Base-by-base conservation (phyloP, 2,113 vertebrate species). In the Ibidorhyncha struthersii region DNA sequence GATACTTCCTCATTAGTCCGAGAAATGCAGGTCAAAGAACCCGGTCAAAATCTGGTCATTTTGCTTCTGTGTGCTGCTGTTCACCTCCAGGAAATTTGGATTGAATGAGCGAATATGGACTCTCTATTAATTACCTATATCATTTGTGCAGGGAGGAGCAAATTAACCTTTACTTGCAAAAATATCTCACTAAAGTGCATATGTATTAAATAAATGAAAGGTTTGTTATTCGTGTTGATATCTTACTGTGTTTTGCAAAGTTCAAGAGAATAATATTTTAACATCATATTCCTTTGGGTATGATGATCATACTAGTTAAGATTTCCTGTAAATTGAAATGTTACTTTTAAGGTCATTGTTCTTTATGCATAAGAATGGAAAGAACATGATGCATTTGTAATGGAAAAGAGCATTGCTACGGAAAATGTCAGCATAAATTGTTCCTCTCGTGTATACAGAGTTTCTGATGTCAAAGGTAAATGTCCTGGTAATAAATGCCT, bases 341-440 rank as follows among this genome's bases (percentile, higher is more conserved):
- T 95, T 92, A 90, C 66, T 90, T 93, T 87, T 93, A 96, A 96
- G 95, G 88, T 96, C 92, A 83, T 95, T 93, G 88, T 90, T 95
- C 90, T 71, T 85, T 81, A 74, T 94, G 84, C 71, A 71, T 95
- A 88, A 81, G 82, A 90, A 90, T 65, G 59, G 71, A 85, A 95
- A 89, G 93, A 89, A 81, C 73, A 76, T 32, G 82, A 82, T 91
- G 90, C 69, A 76, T 92, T 88, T 92, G 91, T 81, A 94, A 90
- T 79, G 82, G 81, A 82, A 90, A 95, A 83, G 85, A 79, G 70
- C n/a, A 93, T 73, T 83, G 90, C 91, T 76, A 56, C 73, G 92
- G 91, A 97, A 97, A 97, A 96, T 83, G 84, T 93, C 93, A 96
- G 80, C 65, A 50, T 63, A 88, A 96, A 94, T 93, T 74, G 89